Conservation (phyloP, 2,113 vertebrate species). For the Notechis scutatus region DNA sequence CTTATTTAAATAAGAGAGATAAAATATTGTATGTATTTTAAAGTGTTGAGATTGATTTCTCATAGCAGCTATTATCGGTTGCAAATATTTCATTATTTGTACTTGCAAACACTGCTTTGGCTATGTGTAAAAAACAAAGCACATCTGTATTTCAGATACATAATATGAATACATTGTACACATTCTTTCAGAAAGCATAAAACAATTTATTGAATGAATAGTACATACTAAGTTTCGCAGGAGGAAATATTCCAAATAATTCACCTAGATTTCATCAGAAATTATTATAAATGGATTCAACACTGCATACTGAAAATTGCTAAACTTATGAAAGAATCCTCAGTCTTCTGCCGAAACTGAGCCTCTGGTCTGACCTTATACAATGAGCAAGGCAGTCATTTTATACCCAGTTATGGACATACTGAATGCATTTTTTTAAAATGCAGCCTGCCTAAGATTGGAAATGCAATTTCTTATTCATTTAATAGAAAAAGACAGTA, state of each 20-base stretch:
- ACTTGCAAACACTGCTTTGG: conserved; percentile 13
- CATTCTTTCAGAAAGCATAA: conserved; percentile 30
- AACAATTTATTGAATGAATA: conserved; percentile 1
- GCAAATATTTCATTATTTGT: conserved; percentile 21
- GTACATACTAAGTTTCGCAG: neutral
- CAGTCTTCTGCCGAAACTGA: neutral
- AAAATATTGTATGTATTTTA: neutral
- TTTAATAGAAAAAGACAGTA: neutral
- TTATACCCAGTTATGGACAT: conserved; percentile 39
- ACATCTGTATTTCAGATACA: neutral
- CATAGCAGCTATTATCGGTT: neutral
- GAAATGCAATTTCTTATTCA: conserved; percentile 44
- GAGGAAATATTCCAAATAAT: conserved; percentile 3
- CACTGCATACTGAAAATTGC: neutral
- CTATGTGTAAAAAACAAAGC: conserved; percentile 19
- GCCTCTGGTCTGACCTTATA: neutral
- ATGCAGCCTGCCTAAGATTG: conserved; percentile 61
- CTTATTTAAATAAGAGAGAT: conserved; percentile 2
- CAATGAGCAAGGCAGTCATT: neutral
- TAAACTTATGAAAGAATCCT: conserved; percentile 22
- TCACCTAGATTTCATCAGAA: neutral
- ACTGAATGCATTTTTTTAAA: conserved; percentile 43
- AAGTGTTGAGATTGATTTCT: neutral
- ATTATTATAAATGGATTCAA: neutral
- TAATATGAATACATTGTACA: neutral